phyloP scores from a whole-genome alignment of 2,113 vertebrate genomes.

The Chinchilla lanigera region DNA sequence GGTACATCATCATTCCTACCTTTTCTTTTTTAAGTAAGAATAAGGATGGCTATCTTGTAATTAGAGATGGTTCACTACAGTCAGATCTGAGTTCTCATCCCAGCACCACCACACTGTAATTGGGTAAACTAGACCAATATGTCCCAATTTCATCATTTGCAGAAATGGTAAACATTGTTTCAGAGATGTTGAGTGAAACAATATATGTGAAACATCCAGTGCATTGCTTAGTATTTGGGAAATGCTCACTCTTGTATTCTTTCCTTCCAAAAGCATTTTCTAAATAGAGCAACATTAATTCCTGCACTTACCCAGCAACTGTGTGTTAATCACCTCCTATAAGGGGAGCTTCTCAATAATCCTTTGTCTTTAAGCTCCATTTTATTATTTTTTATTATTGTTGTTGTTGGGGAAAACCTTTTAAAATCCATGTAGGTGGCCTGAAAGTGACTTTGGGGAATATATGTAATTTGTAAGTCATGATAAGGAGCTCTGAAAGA shows the following conservation, averaged over 20 bases:
- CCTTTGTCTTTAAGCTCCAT: conserved; percentile 33
- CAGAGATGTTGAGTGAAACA: background rate
- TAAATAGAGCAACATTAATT: background rate
- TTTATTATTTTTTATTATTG: conserved; percentile 38
- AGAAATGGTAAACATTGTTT: conserved; percentile 42
- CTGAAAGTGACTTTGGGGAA: conserved; percentile 51
- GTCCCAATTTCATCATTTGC: conserved; percentile 31
- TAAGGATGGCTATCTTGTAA: background rate
- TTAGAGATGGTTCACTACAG: background rate
- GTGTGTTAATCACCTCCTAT: conserved; percentile 24
- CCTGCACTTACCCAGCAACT: background rate
- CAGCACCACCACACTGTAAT: background rate
- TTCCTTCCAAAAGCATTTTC: conserved; percentile 47
- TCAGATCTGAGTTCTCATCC: background rate
- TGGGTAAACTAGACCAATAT: background rate
- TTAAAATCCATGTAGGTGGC: background rate
- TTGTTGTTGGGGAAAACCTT: background rate
- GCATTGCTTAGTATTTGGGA: background rate
- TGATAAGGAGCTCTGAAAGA: conserved; percentile 35
- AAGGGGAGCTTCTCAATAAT: conserved; percentile 40
- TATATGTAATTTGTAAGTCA: conserved; percentile 60
- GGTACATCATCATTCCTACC: background rate
- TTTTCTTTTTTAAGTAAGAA: background rate
- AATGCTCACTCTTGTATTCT: background rate
- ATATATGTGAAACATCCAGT: background rate